A percentile compares a stretch with the other conserved stretches of the same genome.
Evolutionary conservation across 2,113 vertebrate species (phyloP).

Genomic region (Sminthopsis crassicaudata): DNA sequence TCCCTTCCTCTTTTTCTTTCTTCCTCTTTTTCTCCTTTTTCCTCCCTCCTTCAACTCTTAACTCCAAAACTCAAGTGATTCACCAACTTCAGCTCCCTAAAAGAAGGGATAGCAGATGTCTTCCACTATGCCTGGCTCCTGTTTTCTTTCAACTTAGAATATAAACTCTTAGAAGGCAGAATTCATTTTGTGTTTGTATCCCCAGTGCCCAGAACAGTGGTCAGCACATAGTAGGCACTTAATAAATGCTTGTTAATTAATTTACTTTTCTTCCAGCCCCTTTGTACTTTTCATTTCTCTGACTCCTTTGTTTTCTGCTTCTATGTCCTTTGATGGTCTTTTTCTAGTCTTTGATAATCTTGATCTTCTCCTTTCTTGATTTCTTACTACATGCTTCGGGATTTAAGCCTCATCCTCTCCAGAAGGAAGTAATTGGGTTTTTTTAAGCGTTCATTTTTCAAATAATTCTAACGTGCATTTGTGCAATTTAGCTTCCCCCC

Average conservation of each 20-base stretch:
- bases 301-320: background rate
- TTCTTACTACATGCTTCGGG: background rate
- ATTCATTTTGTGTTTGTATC: background rate
- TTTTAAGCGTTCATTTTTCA: conserved; percentile 76
- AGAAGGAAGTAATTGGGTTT: conserved; percentile 64
- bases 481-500: background rate
- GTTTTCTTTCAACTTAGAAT: background rate
- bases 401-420: background rate
- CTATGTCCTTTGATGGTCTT: background rate
- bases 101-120: background rate
- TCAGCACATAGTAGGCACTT: background rate
- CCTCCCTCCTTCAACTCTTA: background rate
- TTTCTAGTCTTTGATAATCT: background rate
- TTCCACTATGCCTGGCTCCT: background rate
- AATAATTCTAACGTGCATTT: conserved; percentile 73
- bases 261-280: background rate
- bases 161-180: background rate
- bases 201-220: background rate
- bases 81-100: background rate
- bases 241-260: background rate
- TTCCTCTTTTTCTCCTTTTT: too few species aligned
- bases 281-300: background rate
- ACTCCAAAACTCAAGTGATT: background rate
- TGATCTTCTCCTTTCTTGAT: background rate
- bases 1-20: too few species aligned